phyloP scores from a whole-genome alignment of 2,113 vertebrate genomes.

The Ictalurus punctatus region DNA sequence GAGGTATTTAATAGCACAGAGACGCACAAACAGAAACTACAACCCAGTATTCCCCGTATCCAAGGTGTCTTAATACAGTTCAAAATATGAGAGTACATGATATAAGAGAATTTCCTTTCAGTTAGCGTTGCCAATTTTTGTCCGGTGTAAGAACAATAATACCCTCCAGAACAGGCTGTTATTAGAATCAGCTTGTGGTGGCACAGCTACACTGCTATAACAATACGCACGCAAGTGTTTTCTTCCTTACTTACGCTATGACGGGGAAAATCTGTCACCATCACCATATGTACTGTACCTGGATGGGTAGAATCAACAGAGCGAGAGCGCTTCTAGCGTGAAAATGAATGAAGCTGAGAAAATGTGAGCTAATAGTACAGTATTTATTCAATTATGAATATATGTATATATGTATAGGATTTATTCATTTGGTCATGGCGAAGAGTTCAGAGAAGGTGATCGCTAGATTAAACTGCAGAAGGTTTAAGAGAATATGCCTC shows the following conservation, averaged over 20 bases:
- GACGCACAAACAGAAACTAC: too few relatives aligned
- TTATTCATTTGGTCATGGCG: neutral
- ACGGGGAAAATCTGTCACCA: neutral
- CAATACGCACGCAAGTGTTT: neutral
- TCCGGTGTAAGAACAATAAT: neutral
- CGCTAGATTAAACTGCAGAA: neutral
- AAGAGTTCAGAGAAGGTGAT: neutral
- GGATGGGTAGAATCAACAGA: neutral
- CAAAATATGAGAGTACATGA: too few relatives aligned
- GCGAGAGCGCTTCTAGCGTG: neutral
- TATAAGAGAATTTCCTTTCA: too few relatives aligned
- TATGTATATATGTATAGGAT: neutral
- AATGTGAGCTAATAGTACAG: neutral
- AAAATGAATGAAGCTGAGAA: neutral
- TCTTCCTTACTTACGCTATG: neutral
- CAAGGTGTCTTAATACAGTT: too few relatives aligned
- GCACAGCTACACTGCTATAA: neutral
- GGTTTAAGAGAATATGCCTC: constrained; percentile 2
- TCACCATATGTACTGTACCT: neutral
- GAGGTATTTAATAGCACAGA: too few relatives aligned
- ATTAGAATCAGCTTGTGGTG: neutral
- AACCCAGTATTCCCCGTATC: too few relatives aligned
- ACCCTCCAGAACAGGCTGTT: neutral
- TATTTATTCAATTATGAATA: neutral
- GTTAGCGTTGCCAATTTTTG: neutral